phyloP scores from a whole-genome alignment of 2,797 vertebrate species.

The Neostethus bicornis region DNA sequence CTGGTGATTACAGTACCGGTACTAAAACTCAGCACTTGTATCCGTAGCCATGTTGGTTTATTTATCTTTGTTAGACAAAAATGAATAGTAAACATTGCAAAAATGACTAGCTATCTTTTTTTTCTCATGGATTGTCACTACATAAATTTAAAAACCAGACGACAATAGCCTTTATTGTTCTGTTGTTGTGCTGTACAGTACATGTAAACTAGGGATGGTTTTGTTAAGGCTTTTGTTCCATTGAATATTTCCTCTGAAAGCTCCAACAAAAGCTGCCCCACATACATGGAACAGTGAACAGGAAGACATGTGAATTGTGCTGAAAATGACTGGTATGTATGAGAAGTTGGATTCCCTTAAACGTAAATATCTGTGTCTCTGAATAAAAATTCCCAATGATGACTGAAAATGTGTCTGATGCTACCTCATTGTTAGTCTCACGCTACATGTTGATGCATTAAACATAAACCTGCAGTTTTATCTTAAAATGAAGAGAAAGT shows the following conservation, averaged over 20 bases:
- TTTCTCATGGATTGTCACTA: conserved; percentile 2
- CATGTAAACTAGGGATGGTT: conserved; percentile 50
- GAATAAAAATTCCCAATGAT: conserved; percentile 25
- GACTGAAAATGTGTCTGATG: conserved; percentile 13
- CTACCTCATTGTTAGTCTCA: neutral
- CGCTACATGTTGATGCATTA: neutral
- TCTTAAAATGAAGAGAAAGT: neutral
- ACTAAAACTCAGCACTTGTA: no score
- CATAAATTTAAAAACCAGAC: conserved; percentile 53
- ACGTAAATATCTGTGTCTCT: conserved; percentile 32
- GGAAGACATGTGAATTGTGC: conserved; percentile 45
- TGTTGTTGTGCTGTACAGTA: conserved; percentile 29
- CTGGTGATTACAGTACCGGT: no score
- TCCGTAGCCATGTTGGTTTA: neutral
- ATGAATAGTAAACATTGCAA: conserved; percentile 1
- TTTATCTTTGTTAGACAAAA: neutral
- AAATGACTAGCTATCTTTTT: neutral
- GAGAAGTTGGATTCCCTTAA: conserved; percentile 57
- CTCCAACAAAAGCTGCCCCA: conserved; percentile 78
- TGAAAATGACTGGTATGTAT: conserved; percentile 61
- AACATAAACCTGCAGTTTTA: neutral
- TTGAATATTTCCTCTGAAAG: conserved; percentile 47
- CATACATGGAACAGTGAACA: conserved; percentile 57
- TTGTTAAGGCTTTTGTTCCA: conserved; percentile 60
- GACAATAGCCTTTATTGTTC: conserved; percentile 64